phyloP scores from a whole-genome alignment of 2,888 invertebrate genomes.

The Chamaedrilus cognettii region DNA sequence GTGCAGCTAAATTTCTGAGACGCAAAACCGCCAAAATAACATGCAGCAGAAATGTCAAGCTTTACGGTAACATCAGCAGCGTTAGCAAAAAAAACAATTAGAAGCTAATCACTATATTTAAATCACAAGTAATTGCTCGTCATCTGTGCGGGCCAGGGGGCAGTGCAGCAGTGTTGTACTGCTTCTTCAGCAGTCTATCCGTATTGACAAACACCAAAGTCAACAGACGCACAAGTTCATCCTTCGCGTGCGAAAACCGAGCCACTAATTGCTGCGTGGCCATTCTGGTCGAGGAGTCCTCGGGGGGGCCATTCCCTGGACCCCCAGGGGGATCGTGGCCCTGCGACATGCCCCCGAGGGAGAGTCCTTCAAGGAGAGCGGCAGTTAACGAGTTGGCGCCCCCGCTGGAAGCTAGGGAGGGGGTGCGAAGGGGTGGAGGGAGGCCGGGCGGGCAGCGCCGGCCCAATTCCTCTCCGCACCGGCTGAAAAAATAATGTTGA shows the following conservation, averaged over 20 bases:
- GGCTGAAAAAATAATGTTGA: not conserved
- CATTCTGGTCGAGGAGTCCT: slow-evolving; percentile 33
- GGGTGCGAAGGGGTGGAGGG: not conserved
- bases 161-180: no score
- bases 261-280: slow-evolving; percentile 41
- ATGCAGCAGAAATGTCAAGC: no score
- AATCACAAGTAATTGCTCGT: no score
- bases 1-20: no score
- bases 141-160: no score
- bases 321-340: not conserved
- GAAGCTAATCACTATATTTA: no score
- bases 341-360: not conserved
- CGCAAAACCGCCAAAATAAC: no score
- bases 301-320: slow-evolving; percentile 16
- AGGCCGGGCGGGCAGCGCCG: not conserved
- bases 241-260: slow-evolving; percentile 41
- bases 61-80: no score
- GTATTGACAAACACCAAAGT: slow-evolving; percentile 33
- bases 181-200: slow-evolving; percentile 27
- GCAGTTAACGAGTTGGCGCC: slow-evolving; percentile 22
- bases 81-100: no score
- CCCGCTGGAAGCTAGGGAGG: not conserved
- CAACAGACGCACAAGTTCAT: slow-evolving; percentile 37
- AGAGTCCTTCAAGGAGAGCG: slow-evolving; percentile 6
- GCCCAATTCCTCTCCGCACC: slow-evolving; percentile 4